Percentiles rank a stretch among this genome's conserved stretches.
These are phyloP conservation scores for Cosmorhoe ocellata DNA, from an alignment of 2,888 invertebrate genomes.

Conservation along the genomic window DNA sequence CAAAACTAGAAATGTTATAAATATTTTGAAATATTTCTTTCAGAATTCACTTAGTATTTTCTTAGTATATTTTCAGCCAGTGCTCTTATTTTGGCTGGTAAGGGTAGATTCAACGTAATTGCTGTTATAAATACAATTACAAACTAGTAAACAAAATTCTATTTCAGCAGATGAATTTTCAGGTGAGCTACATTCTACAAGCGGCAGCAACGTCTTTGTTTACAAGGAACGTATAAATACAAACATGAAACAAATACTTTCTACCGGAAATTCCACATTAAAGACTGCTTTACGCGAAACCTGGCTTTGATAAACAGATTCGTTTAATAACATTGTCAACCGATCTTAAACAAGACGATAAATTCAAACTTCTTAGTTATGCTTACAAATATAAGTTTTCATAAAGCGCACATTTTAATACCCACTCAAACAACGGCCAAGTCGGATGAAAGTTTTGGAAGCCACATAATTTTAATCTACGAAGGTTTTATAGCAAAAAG, in stretches of 20 bases:
- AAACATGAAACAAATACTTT: neutral
- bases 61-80: no score
- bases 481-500: constrained; percentile 34
- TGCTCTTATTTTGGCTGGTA: no score
- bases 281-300: neutral
- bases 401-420: constrained; percentile 20
- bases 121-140: no score
- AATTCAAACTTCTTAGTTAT: neutral
- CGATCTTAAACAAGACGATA: neutral
- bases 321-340: constrained; percentile 3
- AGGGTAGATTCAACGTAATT: no score
- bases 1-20: no score
- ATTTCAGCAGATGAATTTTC: no score
- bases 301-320: neutral
- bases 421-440: constrained; percentile 43
- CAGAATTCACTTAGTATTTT: no score
- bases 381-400: neutral
- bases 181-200: no score
- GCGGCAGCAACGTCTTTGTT: neutral
- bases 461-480: constrained; percentile 46
- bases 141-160: no score
- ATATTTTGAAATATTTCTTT: no score
- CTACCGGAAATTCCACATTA: neutral
- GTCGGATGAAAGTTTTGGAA: constrained; percentile 40
- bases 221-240: neutral